Evolutionary conservation across 2,113 vertebrate species (phyloP), one percentile per base, ranked within the genome.

Genomic region (rabbit (Oryctolagus cuniculus)): DNA sequence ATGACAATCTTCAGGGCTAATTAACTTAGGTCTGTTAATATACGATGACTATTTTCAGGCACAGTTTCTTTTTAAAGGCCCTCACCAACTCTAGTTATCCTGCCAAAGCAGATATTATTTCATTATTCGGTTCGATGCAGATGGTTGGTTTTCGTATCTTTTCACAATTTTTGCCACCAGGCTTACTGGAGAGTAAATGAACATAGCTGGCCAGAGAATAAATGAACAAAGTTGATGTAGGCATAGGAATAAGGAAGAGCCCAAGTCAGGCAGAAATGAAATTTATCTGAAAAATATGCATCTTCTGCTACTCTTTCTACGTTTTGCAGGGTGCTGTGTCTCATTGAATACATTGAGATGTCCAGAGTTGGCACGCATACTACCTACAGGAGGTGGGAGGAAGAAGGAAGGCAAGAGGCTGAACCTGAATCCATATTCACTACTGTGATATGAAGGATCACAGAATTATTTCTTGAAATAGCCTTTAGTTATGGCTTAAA

Each of bases 121-220:
- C 92, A 96, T 96, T 94, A 95, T 89, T 85, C 0, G 25, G 79
- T 94, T 96, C 93, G 87, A 96, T 94, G 70, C 87, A 93, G 79
- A 83, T 29, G 74, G 74, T 53, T 85, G 64, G 79, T 83, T 96
- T 94, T 89, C 34, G 5, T 66, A 78, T 85, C 82, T 89, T 93
- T 89, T 79, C 77, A 90, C 38, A 89, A 22, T 53, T 94, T 61
- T 69, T 89, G 87, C 55, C 80, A 87, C 67, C 31, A 72, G 74
- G 34, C 72, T 93, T 89, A 83, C 31, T 12, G 70, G 61, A 80
- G 13, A 93, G 36, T 51, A 89, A 96, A 91, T 81, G 84, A 84
- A 75, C 51, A 90, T 55, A 87, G 61, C 24, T 70, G 77, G 66
- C 21, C 58, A 74, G 64, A 74, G 31, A 87, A 17, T 19, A 87